Conservation (phyloP, 2,888 invertebrate genomes). For the Clitarchus hookeri region DNA sequence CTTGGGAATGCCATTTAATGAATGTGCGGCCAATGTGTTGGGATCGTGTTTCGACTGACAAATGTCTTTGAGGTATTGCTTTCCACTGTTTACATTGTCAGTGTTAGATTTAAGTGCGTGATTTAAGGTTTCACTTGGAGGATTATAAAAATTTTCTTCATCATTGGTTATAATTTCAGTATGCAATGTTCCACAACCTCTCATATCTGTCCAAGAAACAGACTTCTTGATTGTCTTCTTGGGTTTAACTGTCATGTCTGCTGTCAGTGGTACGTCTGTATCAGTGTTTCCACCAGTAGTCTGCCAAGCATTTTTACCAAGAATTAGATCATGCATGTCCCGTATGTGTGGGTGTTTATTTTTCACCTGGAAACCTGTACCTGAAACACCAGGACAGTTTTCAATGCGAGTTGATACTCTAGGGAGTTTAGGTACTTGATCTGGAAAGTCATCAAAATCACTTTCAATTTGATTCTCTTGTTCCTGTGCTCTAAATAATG, state of each 20-base stretch:
- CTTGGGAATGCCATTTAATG: background rate
- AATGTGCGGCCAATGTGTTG: background rate
- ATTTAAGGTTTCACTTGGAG: background rate
- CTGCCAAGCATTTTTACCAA: background rate
- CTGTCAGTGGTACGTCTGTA: background rate
- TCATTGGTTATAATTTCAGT: slow-evolving; percentile 41
- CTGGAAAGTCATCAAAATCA: slow-evolving; percentile 9
- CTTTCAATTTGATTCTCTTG: background rate
- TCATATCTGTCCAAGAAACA: slow-evolving; percentile 38
- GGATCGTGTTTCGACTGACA: background rate
- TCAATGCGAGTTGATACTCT: background rate
- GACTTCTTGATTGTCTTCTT: slow-evolving; percentile 31
- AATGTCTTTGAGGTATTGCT: background rate
- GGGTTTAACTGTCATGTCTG: background rate
- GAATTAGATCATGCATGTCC: background rate
- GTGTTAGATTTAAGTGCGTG: background rate
- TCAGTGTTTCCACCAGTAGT: background rate
- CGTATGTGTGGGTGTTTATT: background rate
- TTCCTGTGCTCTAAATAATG: background rate
- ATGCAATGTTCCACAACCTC: slow-evolving; percentile 33
- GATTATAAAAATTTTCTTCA: background rate
- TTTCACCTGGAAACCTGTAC: background rate
- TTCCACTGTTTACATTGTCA: background rate
- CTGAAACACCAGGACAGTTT: background rate
- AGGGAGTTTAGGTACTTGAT: background rate